Evolutionary conservation across 1,140 invertebrate genomes (phyloP).

Genomic region (Palaemon carinicauda): DNA sequence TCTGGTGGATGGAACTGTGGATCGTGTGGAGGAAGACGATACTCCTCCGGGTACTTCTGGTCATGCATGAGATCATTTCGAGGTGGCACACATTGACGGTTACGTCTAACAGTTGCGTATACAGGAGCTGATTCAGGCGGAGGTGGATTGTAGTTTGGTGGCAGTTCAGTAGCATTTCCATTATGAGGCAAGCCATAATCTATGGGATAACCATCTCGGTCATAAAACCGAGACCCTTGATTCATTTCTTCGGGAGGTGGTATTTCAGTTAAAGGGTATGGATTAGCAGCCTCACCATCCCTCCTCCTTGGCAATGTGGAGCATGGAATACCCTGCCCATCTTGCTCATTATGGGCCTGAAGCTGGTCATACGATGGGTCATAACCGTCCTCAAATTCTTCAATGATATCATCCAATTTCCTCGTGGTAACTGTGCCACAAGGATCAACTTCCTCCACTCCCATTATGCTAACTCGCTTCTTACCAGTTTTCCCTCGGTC

Average conservation of each 20-base stretch:
- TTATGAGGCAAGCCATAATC: constrained; percentile 39
- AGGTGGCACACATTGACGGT: background rate
- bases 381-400: constrained; percentile 56
- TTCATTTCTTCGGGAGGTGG: constrained; percentile 41
- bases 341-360: constrained; percentile 18
- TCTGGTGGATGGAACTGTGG: constrained; percentile 40
- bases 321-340: constrained; percentile 31
- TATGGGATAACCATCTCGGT: constrained; percentile 30
- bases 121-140: constrained; percentile 34
- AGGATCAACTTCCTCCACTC: constrained; percentile 57
- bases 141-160: constrained; percentile 36
- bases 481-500: constrained; percentile 52
- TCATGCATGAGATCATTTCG: constrained; percentile 42
- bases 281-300: constrained; percentile 35
- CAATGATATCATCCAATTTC: constrained; percentile 55
- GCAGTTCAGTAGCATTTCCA: constrained; percentile 1
- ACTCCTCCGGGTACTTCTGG: constrained; percentile 48
- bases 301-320: constrained; percentile 32
- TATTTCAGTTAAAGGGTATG: constrained; percentile 51
- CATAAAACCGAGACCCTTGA: constrained; percentile 42
- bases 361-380: constrained; percentile 47
- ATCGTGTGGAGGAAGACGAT: constrained; percentile 29
- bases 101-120: constrained; percentile 41
- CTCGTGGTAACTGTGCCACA: constrained; percentile 50
- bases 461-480: constrained; percentile 57